Evolutionary conservation across 2,113 vertebrate species (phyloP), one percentile per base, ranked within the genome.

Genomic region (Ageneiosus marmoratus): DNA sequence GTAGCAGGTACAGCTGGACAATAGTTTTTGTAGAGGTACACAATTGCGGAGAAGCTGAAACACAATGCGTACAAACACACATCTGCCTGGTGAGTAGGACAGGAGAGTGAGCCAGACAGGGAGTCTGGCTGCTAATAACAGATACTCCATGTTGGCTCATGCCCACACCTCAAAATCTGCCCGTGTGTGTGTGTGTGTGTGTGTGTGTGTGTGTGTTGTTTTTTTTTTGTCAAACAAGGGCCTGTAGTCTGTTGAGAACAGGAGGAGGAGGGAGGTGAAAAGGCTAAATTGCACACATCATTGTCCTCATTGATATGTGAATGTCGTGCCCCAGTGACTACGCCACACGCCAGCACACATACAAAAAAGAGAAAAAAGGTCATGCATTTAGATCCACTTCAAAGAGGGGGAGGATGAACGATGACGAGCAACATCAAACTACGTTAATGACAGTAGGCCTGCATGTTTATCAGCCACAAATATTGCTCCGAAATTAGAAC

Each of bases 261-360:
- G 41, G 85, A 87, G 85, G 85, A 87, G 85, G 86, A 74, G 82
- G 88, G 84, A 85, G 94, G 94, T 93, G 91, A 94, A 94, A 93
- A 93, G 94, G 94, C 91, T 94, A 94, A 94, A 92, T 87, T 90
- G 82, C 86, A 83, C 78, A 81, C 88, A 92, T 93, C 92, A 94
- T 93, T 92, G 93, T 94, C 91, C 90, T 87, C 89, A 29, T 75
- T 92, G 91, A 94, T 92, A 92, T 90, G 89, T 87, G 88, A 86
- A 91, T 89, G 91, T 92, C 83, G 76, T 86, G 84, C 79, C 90
- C 89, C 90, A 87, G 85, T 88, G 93, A 90, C 91, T 93, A 67
- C 55, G 22, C 58, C 82, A 77, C 85, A 86, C 70, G 13, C 73
- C 48, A 63, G 32, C 67, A 78, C 72, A 67, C 44, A 76, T 50